A percentile compares a stretch with the other conserved stretches of the same genome.
Evolutionary conservation across 1,140 invertebrate genomes (phyloP).

Genomic region (Drosophila arawakana): DNA sequence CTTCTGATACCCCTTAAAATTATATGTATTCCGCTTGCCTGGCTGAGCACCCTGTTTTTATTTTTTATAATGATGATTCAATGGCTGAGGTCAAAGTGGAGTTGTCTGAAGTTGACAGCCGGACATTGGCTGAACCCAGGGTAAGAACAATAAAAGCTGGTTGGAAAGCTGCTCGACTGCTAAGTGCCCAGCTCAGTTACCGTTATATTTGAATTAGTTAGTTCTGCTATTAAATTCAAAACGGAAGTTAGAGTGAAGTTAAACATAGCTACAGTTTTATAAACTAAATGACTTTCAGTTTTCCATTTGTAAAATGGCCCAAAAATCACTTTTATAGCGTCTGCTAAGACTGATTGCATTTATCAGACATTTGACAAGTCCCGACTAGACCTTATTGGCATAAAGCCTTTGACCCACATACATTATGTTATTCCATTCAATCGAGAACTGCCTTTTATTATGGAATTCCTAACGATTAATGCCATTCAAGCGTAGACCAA

Average conservation of each 20-base stretch:
- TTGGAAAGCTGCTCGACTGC: no score
- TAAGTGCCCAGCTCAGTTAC: no score
- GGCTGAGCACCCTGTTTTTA: slow-evolving; percentile 34
- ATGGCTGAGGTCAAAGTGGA: slow-evolving; percentile 22
- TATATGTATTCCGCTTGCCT: slow-evolving; percentile 61
- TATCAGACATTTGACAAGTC: neutral
- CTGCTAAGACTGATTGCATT: neutral
- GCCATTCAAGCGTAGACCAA: slow-evolving; percentile 61
- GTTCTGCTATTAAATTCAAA: no score
- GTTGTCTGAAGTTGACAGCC: slow-evolving; percentile 9
- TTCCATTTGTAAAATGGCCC: no score
- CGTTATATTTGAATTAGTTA: no score
- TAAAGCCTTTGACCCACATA: slow-evolving; percentile 42
- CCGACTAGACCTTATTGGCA: slow-evolving; percentile 3
- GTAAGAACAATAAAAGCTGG: neutral
- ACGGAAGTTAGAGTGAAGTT: no score
- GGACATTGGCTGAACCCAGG: neutral
- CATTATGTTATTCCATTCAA: slow-evolving; percentile 19
- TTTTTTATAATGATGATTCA: slow-evolving; percentile 36
- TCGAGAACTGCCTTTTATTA: slow-evolving; percentile 23
- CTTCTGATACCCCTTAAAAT: slow-evolving; percentile 36
- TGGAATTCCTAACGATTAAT: slow-evolving; percentile 41
- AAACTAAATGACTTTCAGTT: no score
- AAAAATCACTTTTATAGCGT: neutral
- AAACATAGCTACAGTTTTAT: no score